phyloP scores from a whole-genome alignment of 2,113 vertebrate genomes.

The Equus quagga region DNA sequence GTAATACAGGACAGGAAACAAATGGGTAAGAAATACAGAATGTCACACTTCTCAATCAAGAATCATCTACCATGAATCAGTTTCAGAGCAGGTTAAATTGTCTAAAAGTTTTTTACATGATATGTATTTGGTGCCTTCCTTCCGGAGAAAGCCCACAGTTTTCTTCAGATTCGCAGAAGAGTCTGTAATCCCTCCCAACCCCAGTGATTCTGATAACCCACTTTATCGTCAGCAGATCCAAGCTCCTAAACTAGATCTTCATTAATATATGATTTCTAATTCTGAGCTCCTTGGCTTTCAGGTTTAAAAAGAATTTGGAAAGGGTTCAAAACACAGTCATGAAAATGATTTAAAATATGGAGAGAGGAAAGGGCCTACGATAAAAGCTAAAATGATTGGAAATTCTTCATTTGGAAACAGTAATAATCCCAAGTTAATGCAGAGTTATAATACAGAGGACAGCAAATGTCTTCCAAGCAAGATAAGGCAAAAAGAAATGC shows the following conservation, averaged over 20 bases:
- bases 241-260: not conserved
- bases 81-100: not conserved
- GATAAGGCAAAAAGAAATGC: not conserved
- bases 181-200: not conserved
- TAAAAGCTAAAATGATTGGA: constrained; percentile 17
- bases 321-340: constrained; percentile 17
- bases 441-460: not conserved
- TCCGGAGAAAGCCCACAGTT: not conserved
- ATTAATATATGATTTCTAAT: not conserved
- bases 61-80: not conserved
- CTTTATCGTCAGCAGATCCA: not conserved
- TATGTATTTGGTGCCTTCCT: not conserved
- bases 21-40: not conserved
- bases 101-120: not conserved
- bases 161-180: not conserved
- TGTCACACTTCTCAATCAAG: not conserved
- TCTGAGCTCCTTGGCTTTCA: constrained; percentile 3
- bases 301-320: constrained; percentile 37
- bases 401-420: constrained; percentile 39
- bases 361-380: not conserved
- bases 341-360: constrained; percentile 8
- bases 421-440: not conserved
- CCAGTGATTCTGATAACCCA: not conserved
- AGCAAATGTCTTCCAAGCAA: not conserved
- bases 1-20: not conserved